These are phyloP conservation scores for Pogonognathellus flavescens DNA, from an alignment of 1,140 invertebrate genomes.

Conservation along the genomic window DNA sequence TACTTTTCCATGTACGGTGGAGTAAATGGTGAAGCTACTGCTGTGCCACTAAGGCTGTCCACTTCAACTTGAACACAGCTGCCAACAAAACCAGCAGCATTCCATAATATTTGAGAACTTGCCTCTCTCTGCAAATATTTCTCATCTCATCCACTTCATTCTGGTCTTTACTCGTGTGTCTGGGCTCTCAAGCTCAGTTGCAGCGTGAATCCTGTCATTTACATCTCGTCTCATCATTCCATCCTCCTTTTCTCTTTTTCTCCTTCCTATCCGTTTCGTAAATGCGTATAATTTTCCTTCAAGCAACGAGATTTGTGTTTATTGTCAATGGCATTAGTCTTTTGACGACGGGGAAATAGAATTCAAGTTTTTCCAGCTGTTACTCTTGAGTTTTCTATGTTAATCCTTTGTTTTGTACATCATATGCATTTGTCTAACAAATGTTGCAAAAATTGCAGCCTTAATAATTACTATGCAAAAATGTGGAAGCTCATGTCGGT, in stretches of 20 bases:
- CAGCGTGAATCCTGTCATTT: conserved; percentile 33
- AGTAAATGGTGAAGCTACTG: neutral
- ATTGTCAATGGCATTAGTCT: too few species aligned
- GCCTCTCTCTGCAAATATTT: conserved; percentile 7
- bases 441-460: too few species aligned
- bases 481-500: neutral
- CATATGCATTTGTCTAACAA: too few species aligned
- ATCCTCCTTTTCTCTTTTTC: conserved; percentile 2
- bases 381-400: too few species aligned
- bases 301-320: neutral
- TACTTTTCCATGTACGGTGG: conserved; percentile 4
- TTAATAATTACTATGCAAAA: neutral
- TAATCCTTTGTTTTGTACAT: too few species aligned
- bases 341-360: too few species aligned
- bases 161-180: conserved; percentile 28
- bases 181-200: conserved; percentile 14
- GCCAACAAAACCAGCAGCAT: neutral
- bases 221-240: conserved; percentile 18
- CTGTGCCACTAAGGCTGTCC: neutral
- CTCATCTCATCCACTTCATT: conserved; percentile 44
- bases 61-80: conserved; percentile 13
- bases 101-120: conserved; percentile 2
- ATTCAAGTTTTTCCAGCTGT: too few species aligned
- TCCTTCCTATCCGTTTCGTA: neutral
- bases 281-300: neutral